Evolutionary conservation across 2,113 vertebrate species (phyloP), one percentile per base, ranked within the genome.

Genomic region (Rissa tridactyla): DNA sequence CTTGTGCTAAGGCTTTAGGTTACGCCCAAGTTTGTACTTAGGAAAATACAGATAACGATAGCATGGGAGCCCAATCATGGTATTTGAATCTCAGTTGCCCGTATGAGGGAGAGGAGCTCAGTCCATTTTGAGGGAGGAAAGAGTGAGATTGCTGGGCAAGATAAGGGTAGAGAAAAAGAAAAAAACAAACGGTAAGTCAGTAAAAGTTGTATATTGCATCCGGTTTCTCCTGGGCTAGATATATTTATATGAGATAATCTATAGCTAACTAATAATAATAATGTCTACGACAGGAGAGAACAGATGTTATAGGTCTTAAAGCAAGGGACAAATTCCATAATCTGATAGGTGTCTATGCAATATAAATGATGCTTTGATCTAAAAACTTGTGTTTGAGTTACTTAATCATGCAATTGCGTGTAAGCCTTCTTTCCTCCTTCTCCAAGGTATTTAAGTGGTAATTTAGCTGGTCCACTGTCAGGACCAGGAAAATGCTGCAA

Each of bases 31-130:
- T 58, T 87, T 62, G 32, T 85, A 13, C 13, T 18, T 2, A 13
- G 52, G 38, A 42, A 71, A 87, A 26, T 30, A 19, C 29, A 68
- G 47, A 30, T 14, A n/a, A 55, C n/a, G 13, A 19, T 29, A 26
- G 21, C 20, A 2, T n/a, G 6, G 51, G 47, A 80, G 26, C 21
- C 20, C 0, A 1, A 1, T 75, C 19, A 14, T 1, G 0, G 6
- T 64, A 36, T 55, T 82, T 75, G 25, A 57, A 32, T 79, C 34
- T 92, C 22, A 44, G 58, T 68, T 82, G 51, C 23, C 23, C 15
- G 13, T 2, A 4, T 11, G 6, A 72, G 61, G 12, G 38, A 68
- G 26, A 61, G 44, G 26, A 80, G 49, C 69, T 91, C n/a, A 64
- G 42, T 89, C 13, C 6, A 3, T 61, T 65, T 49, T 73, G 55